Evolutionary conservation across 2,113 vertebrate genomes (phyloP), one percentile per base, ranked within the genome.

Genomic region (Sialia sialis): DNA sequence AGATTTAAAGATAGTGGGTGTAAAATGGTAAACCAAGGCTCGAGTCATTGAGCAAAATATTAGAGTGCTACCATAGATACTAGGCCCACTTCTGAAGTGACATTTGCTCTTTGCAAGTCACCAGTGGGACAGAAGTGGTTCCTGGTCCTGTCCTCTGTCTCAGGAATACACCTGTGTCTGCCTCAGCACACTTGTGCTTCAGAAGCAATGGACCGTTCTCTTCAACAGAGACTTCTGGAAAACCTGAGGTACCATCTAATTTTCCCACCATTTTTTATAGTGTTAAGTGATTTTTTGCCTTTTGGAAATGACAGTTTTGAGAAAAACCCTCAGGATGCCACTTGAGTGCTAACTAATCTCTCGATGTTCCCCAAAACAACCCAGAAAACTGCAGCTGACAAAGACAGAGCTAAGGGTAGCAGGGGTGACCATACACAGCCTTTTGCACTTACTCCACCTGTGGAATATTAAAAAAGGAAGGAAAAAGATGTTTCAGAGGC

Each of bases 371-470:
- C 52, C 27, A 25, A 60, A 82, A 36, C 0, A 4, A 39, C 8
- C 13, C 13, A 38, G 39, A 87, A 78, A 74, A 74, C 4, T 56
- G 49, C 51, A 74, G 43, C 29, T 55, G 39, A 39, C 2, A 6
- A n/a, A 68, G 64, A 41, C 10, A 46, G 54, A 73, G 36, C 27
- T 51, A 32, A 52, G 17, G 55, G 32, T 9, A 67, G 62, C 9
- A 60, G 26, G 32, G 38, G 25, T 2, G 7, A 26, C 16, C 20
- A 56, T 1, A n/a, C 4, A 29, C 11, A 58, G 36, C 10, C 18
- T 58, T 77, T 25, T 52, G n/a, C 58, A 49, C 0, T 0, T 27
- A 13, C 20, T 54, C 23, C 56, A 51, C 0, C 0, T 10, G n/a
- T 39, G 51, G 43, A 89, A 70, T 26, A 32, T 43, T 11, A 39